phyloP scores from a whole-genome alignment of 2,888 invertebrate genomes.

The Melitaea athalia region DNA sequence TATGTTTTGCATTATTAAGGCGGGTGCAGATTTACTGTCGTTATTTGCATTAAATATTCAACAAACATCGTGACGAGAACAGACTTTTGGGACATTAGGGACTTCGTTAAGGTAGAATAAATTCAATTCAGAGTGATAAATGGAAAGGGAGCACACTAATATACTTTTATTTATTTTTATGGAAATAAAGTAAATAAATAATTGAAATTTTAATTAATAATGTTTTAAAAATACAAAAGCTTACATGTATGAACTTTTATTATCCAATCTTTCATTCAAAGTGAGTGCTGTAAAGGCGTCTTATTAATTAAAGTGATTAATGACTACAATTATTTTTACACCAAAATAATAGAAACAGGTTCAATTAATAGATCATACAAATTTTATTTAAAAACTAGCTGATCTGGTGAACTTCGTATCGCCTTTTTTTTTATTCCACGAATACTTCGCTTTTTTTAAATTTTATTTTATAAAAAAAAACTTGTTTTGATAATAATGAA shows the following conservation, averaged over 20 bases:
- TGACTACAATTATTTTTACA: background rate
- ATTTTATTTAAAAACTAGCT: too few species aligned
- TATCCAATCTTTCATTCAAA: background rate
- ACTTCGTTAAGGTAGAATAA: background rate
- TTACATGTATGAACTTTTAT: background rate
- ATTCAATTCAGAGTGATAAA: background rate
- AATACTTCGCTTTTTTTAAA: too few species aligned
- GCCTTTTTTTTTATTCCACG: too few species aligned
- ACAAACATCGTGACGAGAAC: slow-evolving; percentile 24
- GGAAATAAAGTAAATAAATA: too few species aligned
- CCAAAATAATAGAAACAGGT: too few species aligned
- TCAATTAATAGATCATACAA: too few species aligned
- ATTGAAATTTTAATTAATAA: too few species aligned
- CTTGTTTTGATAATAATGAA: too few species aligned
- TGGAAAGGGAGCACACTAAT: background rate
- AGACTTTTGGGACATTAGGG: background rate
- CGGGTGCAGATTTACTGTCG: slow-evolving; percentile 34
- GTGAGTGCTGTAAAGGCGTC: background rate
- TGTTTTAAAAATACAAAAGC: too few species aligned
- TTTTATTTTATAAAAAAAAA: too few species aligned
- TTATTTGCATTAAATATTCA: slow-evolving; percentile 34
- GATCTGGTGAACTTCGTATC: too few species aligned
- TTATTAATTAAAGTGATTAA: background rate
- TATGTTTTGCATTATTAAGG: slow-evolving; percentile 31
- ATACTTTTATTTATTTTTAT: background rate